phyloP scores from a whole-genome alignment of 2,113 vertebrate species.

The Lycaon pictus region DNA sequence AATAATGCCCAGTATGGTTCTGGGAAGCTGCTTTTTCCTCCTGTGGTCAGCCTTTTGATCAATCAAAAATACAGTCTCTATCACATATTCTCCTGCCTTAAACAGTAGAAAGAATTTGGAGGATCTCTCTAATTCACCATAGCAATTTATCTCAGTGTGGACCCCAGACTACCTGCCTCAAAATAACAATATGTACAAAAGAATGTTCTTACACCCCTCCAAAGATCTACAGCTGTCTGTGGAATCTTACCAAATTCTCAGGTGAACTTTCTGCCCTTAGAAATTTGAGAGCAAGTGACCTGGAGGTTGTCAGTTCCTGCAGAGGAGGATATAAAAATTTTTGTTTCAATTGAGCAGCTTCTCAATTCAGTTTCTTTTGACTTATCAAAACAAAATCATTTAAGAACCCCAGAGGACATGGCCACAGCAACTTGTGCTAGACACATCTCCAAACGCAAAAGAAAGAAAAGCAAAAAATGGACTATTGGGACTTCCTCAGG shows the following conservation, averaged over 20 bases:
- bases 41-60: neutral
- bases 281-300: neutral
- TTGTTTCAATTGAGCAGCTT: neutral
- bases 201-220: neutral
- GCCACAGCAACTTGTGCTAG: neutral
- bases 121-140: neutral
- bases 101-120: neutral
- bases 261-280: neutral
- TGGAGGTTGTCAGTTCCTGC: neutral
- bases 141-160: neutral
- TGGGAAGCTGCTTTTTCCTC: neutral
- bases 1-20: neutral
- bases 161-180: neutral
- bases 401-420: neutral
- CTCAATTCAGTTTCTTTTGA: slow-evolving; percentile 18
- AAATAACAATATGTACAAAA: neutral
- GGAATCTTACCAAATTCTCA: neutral
- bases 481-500: neutral
- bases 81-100: neutral
- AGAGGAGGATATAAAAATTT: neutral
- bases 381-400: neutral
- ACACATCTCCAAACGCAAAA: neutral
- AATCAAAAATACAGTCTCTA: neutral
- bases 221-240: neutral
- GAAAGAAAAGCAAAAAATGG: neutral